Percentiles rank a stretch among this genome's conserved stretches.
Evolutionary conservation across 2,888 invertebrate genomes (phyloP).

Genomic region (Drosophila gaucha): DNA sequence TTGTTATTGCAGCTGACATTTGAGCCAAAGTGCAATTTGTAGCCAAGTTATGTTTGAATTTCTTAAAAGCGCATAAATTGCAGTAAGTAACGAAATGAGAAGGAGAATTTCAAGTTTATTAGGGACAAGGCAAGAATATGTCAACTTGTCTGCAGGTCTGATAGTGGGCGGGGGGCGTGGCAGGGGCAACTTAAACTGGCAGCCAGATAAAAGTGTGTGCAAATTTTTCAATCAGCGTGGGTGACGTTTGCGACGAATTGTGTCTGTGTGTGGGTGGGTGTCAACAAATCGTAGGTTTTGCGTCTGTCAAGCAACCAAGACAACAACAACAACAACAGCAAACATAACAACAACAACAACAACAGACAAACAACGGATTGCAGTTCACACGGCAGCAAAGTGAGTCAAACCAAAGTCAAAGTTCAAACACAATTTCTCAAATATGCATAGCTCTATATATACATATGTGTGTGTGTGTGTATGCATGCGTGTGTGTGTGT

Average conservation of each 20-base stretch:
- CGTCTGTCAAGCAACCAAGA: slow-evolving; percentile 37
- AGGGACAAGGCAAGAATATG: slow-evolving; percentile 37
- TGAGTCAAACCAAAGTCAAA: slow-evolving; percentile 76
- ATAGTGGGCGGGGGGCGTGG: slow-evolving; percentile 6
- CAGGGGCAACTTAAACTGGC: slow-evolving; percentile 29
- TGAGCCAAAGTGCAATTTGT: slow-evolving; percentile 74
- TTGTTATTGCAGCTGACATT: slow-evolving; percentile 14
- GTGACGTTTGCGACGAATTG: slow-evolving; percentile 16
- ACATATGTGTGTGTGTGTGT: slow-evolving; percentile 10
- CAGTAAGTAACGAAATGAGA: slow-evolving; percentile 7
- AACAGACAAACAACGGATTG: slow-evolving; percentile 42
- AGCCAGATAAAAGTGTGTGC: slow-evolving; percentile 61
- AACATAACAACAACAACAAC: slow-evolving; percentile 8
- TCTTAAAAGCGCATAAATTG: slow-evolving; percentile 67
- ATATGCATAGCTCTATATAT: slow-evolving; percentile 52
- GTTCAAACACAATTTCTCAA: slow-evolving; percentile 80
- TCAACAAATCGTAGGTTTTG: slow-evolving; percentile 42
- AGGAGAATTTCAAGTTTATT: slow-evolving; percentile 53
- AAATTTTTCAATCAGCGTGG: slow-evolving; percentile 73
- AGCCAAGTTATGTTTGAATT: slow-evolving; percentile 71
- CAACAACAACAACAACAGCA: slow-evolving; percentile 17
- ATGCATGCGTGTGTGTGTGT: slow-evolving; percentile 23
- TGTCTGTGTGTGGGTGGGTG: slow-evolving; percentile 10
- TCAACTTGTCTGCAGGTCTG: slow-evolving; percentile 29
- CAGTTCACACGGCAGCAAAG: slow-evolving; percentile 65